phyloP scores from a whole-genome alignment of 2,113 vertebrate genomes.

The Tor tambroides region DNA sequence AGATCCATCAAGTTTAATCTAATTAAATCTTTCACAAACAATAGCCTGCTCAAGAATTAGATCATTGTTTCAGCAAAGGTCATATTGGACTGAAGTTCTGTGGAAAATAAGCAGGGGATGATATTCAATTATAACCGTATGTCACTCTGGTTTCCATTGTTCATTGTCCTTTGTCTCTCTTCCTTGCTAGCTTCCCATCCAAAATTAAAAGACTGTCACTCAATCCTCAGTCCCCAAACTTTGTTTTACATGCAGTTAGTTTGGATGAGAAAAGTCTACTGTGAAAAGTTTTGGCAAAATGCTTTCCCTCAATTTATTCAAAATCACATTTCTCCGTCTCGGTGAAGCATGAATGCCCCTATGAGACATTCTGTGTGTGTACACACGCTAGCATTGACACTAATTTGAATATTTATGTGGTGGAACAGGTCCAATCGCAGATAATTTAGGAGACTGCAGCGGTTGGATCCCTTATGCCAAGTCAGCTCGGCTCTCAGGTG shows the following conservation, averaged over 20 bases:
- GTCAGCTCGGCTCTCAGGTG: slow-evolving; percentile 42
- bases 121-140: slow-evolving; percentile 10
- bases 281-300: slow-evolving; percentile 29
- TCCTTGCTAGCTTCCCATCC: slow-evolving; percentile 7
- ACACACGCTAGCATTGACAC: slow-evolving; percentile 68
- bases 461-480: slow-evolving; percentile 29
- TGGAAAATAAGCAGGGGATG: background rate
- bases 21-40: background rate
- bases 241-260: background rate
- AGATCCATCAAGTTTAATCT: background rate
- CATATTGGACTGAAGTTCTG: background rate
- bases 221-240: slow-evolving; percentile 8
- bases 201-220: background rate
- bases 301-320: slow-evolving; percentile 24
- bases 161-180: slow-evolving; percentile 17
- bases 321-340: slow-evolving; percentile 52
- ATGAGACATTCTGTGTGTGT: slow-evolving; percentile 72
- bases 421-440: slow-evolving; percentile 60
- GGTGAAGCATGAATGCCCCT: slow-evolving; percentile 65
- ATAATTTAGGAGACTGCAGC: slow-evolving; percentile 46
- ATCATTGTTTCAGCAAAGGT: slow-evolving; percentile 24
- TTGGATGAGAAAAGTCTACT: slow-evolving; percentile 8
- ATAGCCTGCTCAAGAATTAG: background rate
- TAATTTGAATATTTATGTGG: slow-evolving; percentile 76
- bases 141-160: slow-evolving; percentile 17